Conservation (phyloP, 2,113 vertebrate genomes). For the Malurus melanocephalus region DNA sequence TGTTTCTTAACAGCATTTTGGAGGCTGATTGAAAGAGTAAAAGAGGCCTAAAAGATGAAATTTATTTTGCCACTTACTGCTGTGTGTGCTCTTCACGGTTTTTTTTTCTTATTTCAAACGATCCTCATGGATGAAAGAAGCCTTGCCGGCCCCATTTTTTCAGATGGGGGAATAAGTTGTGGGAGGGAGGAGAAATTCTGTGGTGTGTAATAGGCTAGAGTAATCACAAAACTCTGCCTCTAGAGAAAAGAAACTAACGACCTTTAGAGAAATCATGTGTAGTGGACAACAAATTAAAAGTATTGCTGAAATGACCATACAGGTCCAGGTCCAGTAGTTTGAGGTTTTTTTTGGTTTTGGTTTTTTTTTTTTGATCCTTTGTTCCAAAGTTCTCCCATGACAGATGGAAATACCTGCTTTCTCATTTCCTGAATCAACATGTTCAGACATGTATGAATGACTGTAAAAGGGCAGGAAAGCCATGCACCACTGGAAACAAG, state of each 20-base stretch:
- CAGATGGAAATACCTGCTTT: neutral
- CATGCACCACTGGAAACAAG: neutral
- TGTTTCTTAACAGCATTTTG: neutral
- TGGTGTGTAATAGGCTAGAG: neutral
- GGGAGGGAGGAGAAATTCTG: neutral
- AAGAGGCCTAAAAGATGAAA: neutral
- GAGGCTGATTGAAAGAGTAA: neutral
- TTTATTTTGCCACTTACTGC: neutral
- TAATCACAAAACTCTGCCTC: neutral
- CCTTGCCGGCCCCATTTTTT: neutral
- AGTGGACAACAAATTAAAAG: neutral
- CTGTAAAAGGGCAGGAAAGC: neutral
- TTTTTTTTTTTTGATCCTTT: fast-evolving
- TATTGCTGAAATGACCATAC: neutral
- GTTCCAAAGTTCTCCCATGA: neutral
- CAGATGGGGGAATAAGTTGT: neutral
- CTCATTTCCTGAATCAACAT: neutral
- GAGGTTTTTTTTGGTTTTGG: fast-evolving
- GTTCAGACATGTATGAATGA: neutral
- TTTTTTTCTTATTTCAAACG: neutral
- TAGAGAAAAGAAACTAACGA: neutral
- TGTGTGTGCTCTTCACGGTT: neutral
- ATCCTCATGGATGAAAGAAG: neutral
- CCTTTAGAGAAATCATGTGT: neutral
- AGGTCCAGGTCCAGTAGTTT: neutral